Evolutionary conservation across 2,888 invertebrate genomes (phyloP), one percentile per base, ranked within the genome.

Genomic region (Oscheius sp.): DNA sequence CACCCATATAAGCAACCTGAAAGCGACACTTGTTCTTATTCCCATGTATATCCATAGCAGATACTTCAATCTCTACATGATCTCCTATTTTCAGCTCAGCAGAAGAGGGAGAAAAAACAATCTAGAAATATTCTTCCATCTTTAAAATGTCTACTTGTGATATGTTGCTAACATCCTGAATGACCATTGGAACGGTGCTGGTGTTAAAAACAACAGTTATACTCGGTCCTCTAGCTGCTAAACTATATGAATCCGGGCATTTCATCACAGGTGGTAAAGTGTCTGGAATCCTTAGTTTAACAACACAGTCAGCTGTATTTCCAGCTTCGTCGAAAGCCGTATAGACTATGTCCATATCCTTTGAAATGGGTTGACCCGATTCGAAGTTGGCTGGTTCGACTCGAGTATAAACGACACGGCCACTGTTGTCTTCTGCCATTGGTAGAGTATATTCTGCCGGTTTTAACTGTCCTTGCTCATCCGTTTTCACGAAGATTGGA

Each of bases 321-420:
- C 95, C 95, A 85, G 95, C 95, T 83, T 93, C 94, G 88, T 97
- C 97, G 84, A 94, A 96, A 2, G 96, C 97, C 0, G 95, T 92
- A 84, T 95, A 97, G 88, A 94, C 61, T 38, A 80, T 64, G 32
- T 80, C 77, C 14, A 65, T 72, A 24, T 80, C 77, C 0, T 63
- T 59, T 9, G 77, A 74, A 49, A 86, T 73, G 61, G 78, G 77
- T 2, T 72, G 64, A 5, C 85, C 86, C 14, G 83, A 81, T 8
- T 68, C 61, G 64, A 95, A 95, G 80, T 92, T 93, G 78, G 92
- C 91, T 0, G 95, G 95, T 78, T 93, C 93, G 0, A 95, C 92
- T 89, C 95, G 94, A 72, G 94, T 89, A 80, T 95, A 90, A 1
- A 95, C 94, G 76, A 96, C 71, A 49, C 76, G 71, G 38, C 95